Conservation (phyloP, 2,797 vertebrate genomes). For the Phataginus tetradactyla region DNA sequence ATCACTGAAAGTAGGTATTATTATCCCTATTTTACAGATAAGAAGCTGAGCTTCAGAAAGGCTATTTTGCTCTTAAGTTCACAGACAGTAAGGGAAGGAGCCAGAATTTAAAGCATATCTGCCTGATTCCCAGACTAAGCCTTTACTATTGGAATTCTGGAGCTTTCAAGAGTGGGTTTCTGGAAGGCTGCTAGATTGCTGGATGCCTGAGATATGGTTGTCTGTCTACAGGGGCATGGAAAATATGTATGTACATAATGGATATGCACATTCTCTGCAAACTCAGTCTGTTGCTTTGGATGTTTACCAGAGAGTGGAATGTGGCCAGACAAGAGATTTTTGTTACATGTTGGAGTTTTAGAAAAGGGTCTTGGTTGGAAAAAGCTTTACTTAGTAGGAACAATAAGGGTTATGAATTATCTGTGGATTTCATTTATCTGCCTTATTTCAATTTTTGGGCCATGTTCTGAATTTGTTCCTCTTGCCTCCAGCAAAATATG, state of each 20-base stretch:
- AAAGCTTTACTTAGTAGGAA: neutral
- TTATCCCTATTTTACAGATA: neutral
- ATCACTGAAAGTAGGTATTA: neutral
- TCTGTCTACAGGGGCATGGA: neutral
- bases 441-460: neutral
- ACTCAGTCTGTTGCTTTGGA: neutral
- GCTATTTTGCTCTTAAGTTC: neutral
- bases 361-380: neutral
- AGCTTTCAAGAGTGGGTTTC: neutral
- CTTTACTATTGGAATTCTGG: neutral
- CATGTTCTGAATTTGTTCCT: constrained; percentile 38
- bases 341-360: neutral
- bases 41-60: neutral
- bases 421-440: neutral
- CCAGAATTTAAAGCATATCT: neutral
- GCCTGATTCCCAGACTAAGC: neutral
- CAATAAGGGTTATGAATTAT: neutral
- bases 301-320: neutral
- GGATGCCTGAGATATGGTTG: neutral
- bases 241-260: neutral
- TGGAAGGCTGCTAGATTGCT: neutral
- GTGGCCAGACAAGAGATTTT: neutral
- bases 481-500: neutral
- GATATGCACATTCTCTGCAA: neutral
- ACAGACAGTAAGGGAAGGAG: neutral